Conservation (phyloP, 2,113 vertebrate species). For the Mus musculus region GRCm39 chrX:47242001-47242500, state of each 20-base stretch:
- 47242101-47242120: neutral
- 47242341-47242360: neutral
- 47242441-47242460: conserved; percentile 53
- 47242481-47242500: conserved; percentile 69
- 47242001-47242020: conserved; percentile 47
- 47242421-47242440: conserved; percentile 81
- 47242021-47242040: neutral
- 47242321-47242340: neutral
- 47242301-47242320: neutral
- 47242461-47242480: conserved; percentile 65
- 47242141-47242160: neutral
- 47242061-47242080: neutral
- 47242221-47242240: conserved; percentile 54
- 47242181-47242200: neutral
- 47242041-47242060: conserved; percentile 14
- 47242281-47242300: conserved; percentile 51
- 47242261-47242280: neutral
- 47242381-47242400: conserved; percentile 4
- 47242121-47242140: neutral
- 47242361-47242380: conserved; percentile 6
- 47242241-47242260: neutral
- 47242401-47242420: conserved; percentile 39
- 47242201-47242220: conserved; percentile 25
- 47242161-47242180: neutral
- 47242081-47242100: neutral